Conservation (phyloP, 2,888 invertebrate genomes). For the Synanthedon tipuliformis region DNA sequence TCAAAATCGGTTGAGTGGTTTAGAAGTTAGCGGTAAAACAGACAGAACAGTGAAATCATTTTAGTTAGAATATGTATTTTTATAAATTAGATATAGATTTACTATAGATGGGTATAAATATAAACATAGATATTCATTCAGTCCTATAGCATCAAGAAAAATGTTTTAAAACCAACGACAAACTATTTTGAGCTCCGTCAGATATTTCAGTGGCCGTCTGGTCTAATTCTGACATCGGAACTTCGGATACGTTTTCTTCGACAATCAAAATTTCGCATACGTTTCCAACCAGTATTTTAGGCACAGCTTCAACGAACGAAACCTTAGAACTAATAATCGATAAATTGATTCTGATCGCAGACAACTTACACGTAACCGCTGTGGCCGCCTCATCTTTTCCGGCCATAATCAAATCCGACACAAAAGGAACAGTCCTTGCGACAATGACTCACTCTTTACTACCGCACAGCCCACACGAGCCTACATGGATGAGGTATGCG, state of each 20-base stretch:
- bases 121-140: too few species aligned
- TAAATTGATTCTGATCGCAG: too few species aligned
- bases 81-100: too few species aligned
- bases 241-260: neutral
- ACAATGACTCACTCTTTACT: slow-evolving; percentile 16
- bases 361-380: neutral
- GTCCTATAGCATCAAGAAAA: neutral
- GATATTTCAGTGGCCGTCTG: neutral
- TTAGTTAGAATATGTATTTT: too few species aligned
- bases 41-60: too few species aligned
- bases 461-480: slow-evolving; percentile 7
- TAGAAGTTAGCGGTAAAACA: too few species aligned
- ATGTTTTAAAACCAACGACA: neutral
- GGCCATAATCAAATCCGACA: slow-evolving; percentile 32
- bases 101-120: too few species aligned
- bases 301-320: too few species aligned
- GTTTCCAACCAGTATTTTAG: too few species aligned
- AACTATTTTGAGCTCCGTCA: neutral
- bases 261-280: too few species aligned
- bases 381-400: slow-evolving; percentile 32
- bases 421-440: slow-evolving; percentile 17
- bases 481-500: slow-evolving; percentile 10
- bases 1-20: too few species aligned
- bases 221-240: neutral
- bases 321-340: too few species aligned